phyloP scores from a whole-genome alignment of 2,888 invertebrate genomes.

The Apamea crenata region DNA sequence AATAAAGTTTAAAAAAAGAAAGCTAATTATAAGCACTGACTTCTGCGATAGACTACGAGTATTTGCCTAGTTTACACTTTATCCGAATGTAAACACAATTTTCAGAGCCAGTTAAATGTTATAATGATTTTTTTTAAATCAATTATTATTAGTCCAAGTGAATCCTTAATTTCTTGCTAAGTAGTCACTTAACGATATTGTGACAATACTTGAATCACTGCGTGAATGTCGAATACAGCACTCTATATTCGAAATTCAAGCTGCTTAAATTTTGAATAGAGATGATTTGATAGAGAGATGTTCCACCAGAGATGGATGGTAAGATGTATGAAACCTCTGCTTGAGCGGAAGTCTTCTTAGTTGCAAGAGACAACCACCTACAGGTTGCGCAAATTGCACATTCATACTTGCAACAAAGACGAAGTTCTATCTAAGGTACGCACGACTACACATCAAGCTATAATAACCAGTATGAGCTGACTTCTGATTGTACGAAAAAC shows the following conservation, averaged over 20 bases:
- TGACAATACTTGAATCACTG: background rate
- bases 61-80: background rate
- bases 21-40: background rate
- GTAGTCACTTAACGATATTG: background rate
- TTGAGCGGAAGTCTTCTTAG: background rate
- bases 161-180: too few relatives aligned
- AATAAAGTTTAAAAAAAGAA: background rate
- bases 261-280: background rate
- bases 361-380: too few relatives aligned
- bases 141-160: too few relatives aligned
- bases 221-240: background rate
- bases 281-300: too few relatives aligned
- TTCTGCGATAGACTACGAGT: accelerated
- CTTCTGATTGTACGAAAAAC: too few relatives aligned
- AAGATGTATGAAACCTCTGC: too few relatives aligned
- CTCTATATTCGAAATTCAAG: background rate
- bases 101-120: background rate
- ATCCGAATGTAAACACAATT: background rate
- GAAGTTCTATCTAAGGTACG: too few relatives aligned
- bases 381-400: background rate
- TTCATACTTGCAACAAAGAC: background rate
- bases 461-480: too few relatives aligned
- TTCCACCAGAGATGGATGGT: background rate
- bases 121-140: background rate
- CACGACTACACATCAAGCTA: too few relatives aligned